A percentile compares a stretch with the other conserved stretches of the same genome.
phyloP scores from a whole-genome alignment of 2,888 invertebrate genomes.

The Baronia brevicornis region DNA sequence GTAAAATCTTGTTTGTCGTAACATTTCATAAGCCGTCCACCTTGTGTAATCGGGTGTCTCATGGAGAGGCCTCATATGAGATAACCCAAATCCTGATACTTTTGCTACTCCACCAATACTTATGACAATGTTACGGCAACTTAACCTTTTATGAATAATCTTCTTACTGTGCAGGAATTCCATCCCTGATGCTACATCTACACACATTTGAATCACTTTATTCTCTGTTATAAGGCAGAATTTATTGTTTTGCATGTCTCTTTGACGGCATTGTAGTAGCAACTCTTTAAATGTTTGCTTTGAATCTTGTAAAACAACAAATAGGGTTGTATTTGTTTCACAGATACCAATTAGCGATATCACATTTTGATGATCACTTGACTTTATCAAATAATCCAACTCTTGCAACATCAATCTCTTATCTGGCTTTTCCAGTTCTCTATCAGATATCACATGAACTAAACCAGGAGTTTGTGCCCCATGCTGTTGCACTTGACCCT shows the following conservation, averaged over 20 bases:
- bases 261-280: constrained; percentile 77
- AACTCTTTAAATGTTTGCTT: constrained; percentile 81
- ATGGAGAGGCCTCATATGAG: constrained; percentile 77
- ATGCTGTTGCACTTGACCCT: constrained; percentile 80
- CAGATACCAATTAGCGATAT: constrained; percentile 86
- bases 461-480: constrained; percentile 68
- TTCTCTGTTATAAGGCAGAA: constrained; percentile 78
- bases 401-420: constrained; percentile 79
- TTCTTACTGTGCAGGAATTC: constrained; percentile 79
- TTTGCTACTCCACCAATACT: constrained; percentile 80
- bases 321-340: constrained; percentile 84
- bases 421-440: constrained; percentile 67
- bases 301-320: constrained; percentile 83
- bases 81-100: constrained; percentile 84
- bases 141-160: constrained; percentile 83
- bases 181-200: constrained; percentile 83
- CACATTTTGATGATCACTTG: constrained; percentile 82
- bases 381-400: constrained; percentile 80
- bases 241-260: constrained; percentile 69
- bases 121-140: constrained; percentile 82
- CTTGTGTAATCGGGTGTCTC: constrained; percentile 84
- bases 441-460: constrained; percentile 80
- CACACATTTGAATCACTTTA: constrained; percentile 77
- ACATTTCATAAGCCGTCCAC: constrained; percentile 87
- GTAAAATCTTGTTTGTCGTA: constrained; percentile 81